These are phyloP conservation scores for Heterodera schachtii DNA, from an alignment of 1,140 invertebrate genomes.

Conservation along the genomic window DNA sequence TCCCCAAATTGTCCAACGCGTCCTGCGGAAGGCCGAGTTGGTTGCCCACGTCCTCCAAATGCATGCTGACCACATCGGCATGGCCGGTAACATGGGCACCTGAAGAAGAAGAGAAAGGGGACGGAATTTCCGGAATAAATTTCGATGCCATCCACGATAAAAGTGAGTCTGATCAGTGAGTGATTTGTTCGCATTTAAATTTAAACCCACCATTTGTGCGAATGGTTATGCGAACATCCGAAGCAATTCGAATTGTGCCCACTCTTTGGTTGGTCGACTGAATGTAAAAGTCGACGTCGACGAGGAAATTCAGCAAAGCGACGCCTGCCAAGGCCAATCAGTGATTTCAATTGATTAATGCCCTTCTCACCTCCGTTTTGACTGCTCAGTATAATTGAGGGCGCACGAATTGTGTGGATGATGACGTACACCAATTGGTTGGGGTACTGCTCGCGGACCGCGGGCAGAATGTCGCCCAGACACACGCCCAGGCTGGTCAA, in stretches of 20 bases:
- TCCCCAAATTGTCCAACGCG: slow-evolving; percentile 64
- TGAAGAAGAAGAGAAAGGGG: slow-evolving; percentile 29
- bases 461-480: slow-evolving; percentile 64
- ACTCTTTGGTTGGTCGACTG: slow-evolving; percentile 59
- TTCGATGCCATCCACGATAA: not conserved
- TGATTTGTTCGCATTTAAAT: too few species aligned
- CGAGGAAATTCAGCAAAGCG: slow-evolving; percentile 52
- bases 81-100: slow-evolving; percentile 39
- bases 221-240: slow-evolving; percentile 50
- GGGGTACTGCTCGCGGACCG: slow-evolving; percentile 62
- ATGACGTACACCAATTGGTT: slow-evolving; percentile 58
- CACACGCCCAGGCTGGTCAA: slow-evolving; percentile 62
- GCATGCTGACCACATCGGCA: slow-evolving; percentile 56
- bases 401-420: slow-evolving; percentile 56
- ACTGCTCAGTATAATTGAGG: slow-evolving; percentile 53
- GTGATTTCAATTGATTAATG: not conserved
- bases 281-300: slow-evolving; percentile 64
- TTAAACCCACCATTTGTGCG: slow-evolving; percentile 39
- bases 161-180: not conserved
- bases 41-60: slow-evolving; percentile 52
- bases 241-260: slow-evolving; percentile 48
- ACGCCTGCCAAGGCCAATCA: slow-evolving; percentile 34
- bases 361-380: slow-evolving; percentile 49
- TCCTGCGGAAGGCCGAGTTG: slow-evolving; percentile 63
- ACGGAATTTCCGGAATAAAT: not conserved